Evolutionary conservation across 2,888 invertebrate genomes (phyloP).

Genomic region (Troilus luridus): DNA sequence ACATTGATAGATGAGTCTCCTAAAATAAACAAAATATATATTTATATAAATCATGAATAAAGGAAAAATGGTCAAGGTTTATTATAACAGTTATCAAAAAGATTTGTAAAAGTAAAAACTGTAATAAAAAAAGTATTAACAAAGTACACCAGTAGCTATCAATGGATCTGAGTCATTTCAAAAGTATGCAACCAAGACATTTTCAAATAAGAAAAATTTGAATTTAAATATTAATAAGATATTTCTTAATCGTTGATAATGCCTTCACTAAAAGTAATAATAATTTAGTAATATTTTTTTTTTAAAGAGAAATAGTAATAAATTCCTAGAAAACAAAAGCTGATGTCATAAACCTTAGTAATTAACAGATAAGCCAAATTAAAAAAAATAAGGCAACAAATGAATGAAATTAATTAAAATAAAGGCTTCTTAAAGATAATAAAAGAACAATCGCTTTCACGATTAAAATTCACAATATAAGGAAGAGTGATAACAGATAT

Average conservation of each 20-base stretch:
- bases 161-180: slow-evolving; percentile 24
- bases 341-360: neutral
- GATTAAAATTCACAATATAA: neutral
- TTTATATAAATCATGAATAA: neutral
- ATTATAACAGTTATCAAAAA: neutral
- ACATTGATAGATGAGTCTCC: neutral
- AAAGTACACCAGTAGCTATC: neutral
- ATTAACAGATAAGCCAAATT: neutral
- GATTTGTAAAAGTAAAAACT: neutral
- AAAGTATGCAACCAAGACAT: neutral
- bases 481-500: slow-evolving; percentile 21
- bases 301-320: neutral
- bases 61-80: neutral
- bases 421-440: neutral
- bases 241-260: neutral
- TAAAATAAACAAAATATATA: neutral
- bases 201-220: neutral
- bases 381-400: neutral
- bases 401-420: neutral
- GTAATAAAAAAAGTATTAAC: neutral
- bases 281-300: neutral
- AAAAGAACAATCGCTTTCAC: neutral
- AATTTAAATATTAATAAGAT: neutral
- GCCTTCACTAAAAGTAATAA: neutral
- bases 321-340: slow-evolving; percentile 38